These are phyloP conservation scores for Nerophis lumbriciformis DNA, from an alignment of 2,113 vertebrate species.

Conservation along the genomic window DNA sequence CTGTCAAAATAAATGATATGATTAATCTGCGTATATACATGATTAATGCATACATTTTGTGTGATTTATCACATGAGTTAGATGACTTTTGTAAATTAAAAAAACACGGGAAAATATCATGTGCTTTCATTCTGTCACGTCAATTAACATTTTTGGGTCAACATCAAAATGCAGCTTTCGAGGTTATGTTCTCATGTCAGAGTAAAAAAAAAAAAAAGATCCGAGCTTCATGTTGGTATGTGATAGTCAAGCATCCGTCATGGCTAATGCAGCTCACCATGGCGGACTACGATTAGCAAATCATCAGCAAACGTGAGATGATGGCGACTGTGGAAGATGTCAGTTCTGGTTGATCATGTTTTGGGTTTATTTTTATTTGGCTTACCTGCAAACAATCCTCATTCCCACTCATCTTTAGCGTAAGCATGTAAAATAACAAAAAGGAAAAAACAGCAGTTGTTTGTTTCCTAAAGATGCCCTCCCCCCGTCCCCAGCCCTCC, in stretches of 20 bases:
- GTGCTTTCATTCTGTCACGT: too few relatives aligned
- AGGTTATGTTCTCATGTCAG: too few relatives aligned
- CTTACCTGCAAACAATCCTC: constrained; percentile 7
- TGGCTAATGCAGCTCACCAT: constrained; percentile 35
- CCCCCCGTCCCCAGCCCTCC: constrained; percentile 4
- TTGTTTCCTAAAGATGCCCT: constrained; percentile 11
- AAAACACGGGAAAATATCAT: too few relatives aligned
- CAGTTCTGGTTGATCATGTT: constrained; percentile 27
- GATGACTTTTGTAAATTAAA: too few relatives aligned
- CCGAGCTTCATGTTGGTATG: constrained; percentile 13
- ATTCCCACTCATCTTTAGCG: constrained; percentile 31
- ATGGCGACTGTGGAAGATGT: constrained; percentile 18
- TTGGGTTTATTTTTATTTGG: constrained; percentile 19
- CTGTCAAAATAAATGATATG: too few relatives aligned
- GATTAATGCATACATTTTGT: too few relatives aligned
- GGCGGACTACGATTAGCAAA: constrained; percentile 51
- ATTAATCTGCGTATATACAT: too few relatives aligned
- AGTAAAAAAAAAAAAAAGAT: background rate
- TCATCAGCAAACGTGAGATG: constrained; percentile 43
- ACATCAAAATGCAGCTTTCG: too few relatives aligned
- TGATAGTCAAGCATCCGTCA: constrained; percentile 43
- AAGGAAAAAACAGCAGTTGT: constrained; percentile 3
- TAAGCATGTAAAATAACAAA: constrained; percentile 17
- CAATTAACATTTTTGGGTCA: too few relatives aligned
- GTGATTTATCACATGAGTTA: too few relatives aligned